A percentile compares a stretch with the other conserved stretches of the same genome.
Conservation (phyloP, 1,140 invertebrate species). For the Campoletis sonorensis region DNA sequence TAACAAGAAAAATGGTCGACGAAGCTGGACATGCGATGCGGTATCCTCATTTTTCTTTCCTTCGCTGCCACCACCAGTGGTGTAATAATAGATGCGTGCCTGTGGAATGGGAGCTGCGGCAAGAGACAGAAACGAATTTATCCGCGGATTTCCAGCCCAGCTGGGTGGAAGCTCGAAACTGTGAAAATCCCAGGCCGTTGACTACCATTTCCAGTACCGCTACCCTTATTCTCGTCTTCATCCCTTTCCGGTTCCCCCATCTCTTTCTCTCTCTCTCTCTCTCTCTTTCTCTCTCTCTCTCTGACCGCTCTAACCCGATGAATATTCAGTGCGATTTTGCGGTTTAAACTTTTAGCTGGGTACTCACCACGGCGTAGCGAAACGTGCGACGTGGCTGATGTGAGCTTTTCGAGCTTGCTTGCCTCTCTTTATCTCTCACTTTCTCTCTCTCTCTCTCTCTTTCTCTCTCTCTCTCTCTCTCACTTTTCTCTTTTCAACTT, state of each 20-base stretch:
- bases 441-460: neutral
- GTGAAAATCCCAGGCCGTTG: slow-evolving; percentile 49
- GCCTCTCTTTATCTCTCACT: neutral
- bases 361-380: slow-evolving; percentile 43
- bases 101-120: neutral
- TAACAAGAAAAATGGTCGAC: neutral
- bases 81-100: slow-evolving; percentile 43
- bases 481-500: no score
- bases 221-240: neutral
- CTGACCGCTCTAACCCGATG: slow-evolving; percentile 54
- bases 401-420: slow-evolving; percentile 27
- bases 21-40: slow-evolving; percentile 19
- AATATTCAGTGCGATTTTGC: slow-evolving; percentile 60
- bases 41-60: neutral
- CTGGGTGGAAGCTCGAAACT: slow-evolving; percentile 49
- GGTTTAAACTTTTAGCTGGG: slow-evolving; percentile 57
- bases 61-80: neutral
- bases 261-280: no score
- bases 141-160: slow-evolving; percentile 35
- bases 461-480: slow-evolving; percentile 10
- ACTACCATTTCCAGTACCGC: neutral
- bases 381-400: slow-evolving; percentile 40
- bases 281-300: neutral
- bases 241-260: slow-evolving; percentile 1
- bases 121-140: slow-evolving; percentile 43